Evolutionary conservation across 2,888 invertebrate species (phyloP), one percentile per base, ranked within the genome.

Genomic region (Busseola fusca): DNA sequence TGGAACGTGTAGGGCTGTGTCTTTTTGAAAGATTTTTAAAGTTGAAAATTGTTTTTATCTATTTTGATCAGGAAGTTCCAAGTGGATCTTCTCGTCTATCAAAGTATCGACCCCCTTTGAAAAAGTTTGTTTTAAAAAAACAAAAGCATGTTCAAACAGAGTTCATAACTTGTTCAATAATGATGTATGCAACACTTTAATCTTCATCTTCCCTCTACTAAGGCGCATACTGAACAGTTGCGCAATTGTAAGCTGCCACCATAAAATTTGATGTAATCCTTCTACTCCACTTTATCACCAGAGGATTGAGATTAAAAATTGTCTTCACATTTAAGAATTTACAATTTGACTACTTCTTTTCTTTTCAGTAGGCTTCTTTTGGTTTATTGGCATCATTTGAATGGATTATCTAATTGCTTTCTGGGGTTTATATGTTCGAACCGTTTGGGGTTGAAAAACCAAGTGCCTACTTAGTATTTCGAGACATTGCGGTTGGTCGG

Each of bases 1-100:
- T 83, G 76, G 45, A 74, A 72, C 7, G 34, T 57, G 57, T 83
- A 83, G 85, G 83, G 83, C 6, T 83, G 72, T 42, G 37, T 3
- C 16, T 56, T 54, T 42, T 3, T 6, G 40, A 3, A 16, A 62
- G 0, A 27, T 10, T 45, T 30, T 2, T 0, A 59, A n/a, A 9
- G 1, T 27, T 30, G n/a, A 7, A 16, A 27, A n/a, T 58, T n/a
- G 6, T 27, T 50, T 16, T 10, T 27, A 27, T 9, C 16, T 40
- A 40, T 27, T 37, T 64, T 25, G 0, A 12, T 42, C n/a, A 30
- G 16, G 18, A 21, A n/a, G 40, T 25, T 5, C 34, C 9, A 48
- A n/a, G n/a, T 25, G 0, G 12, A 59, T n/a, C n/a, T n/a, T n/a
- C n/a, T 18, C 1, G 9, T 21, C 9, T 37, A 21, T 18, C 7